Evolutionary conservation across 2,113 vertebrate genomes (phyloP).

Genomic region (Montifringilla adamsi): DNA sequence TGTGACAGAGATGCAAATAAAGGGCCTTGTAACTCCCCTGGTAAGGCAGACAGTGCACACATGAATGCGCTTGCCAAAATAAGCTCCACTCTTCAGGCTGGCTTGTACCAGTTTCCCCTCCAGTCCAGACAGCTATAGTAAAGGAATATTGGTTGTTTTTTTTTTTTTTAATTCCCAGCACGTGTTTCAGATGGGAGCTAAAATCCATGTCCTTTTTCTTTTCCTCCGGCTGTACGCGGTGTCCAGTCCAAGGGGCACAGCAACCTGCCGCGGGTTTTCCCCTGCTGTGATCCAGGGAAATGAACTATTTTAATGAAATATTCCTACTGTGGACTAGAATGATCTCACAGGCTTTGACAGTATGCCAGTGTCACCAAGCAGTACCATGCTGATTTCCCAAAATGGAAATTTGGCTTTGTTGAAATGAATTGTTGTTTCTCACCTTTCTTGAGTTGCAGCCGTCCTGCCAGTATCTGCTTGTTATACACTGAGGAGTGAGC

Average conservation of each 20-base stretch:
- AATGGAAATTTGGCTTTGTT: conserved; percentile 2
- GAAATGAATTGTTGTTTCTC: neutral
- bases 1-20: neutral
- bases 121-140: neutral
- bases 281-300: conserved; percentile 38
- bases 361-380: conserved; percentile 19
- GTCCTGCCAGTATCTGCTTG: neutral
- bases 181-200: neutral
- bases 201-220: neutral
- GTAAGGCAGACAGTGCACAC: neutral
- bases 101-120: neutral
- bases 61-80: neutral
- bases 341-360: conserved; percentile 52
- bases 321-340: conserved; percentile 39
- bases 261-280: neutral
- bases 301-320: conserved; percentile 59
- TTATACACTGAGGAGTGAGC: neutral
- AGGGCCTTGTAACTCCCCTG: neutral
- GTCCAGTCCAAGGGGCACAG: conserved; percentile 26
- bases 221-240: fast-evolving
- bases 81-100: neutral
- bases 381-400: conserved; percentile 19
- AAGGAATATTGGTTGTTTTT: neutral
- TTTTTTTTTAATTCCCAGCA: neutral
- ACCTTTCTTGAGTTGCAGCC: neutral